Conservation (phyloP, 2,797 vertebrate species). For the Zenarchopterus dispar region DNA sequence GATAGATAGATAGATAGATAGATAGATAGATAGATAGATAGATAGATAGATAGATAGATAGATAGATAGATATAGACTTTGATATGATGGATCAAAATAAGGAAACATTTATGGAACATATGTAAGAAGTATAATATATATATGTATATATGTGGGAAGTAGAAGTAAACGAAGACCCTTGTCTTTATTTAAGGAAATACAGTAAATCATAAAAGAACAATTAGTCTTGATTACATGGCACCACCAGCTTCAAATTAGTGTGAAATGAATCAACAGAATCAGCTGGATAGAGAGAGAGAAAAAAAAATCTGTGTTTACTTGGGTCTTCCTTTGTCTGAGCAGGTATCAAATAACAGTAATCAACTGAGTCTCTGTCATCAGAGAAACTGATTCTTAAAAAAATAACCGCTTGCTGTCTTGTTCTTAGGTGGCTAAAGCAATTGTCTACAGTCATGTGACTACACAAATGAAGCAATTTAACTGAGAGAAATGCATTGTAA, state of each 20-base stretch:
- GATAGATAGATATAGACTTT: too few species aligned
- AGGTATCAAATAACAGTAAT: constrained; percentile 43
- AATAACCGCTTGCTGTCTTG: too few species aligned
- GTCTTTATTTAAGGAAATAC: too few species aligned
- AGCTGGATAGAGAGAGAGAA: constrained; percentile 39
- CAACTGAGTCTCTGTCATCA: constrained; percentile 41
- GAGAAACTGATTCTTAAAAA: too few species aligned
- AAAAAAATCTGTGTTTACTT: constrained; percentile 54
- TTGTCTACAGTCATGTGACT: constrained; percentile 34
- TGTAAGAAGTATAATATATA: constrained; percentile 4
- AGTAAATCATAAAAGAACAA: not conserved
- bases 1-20: too few species aligned
- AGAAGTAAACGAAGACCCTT: too few species aligned
- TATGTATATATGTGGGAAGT: not conserved
- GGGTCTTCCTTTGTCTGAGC: constrained; percentile 27
- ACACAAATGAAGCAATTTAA: constrained; percentile 13
- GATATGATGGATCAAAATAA: not conserved
- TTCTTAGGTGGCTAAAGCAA: constrained; percentile 13
- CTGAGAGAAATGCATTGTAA: constrained; percentile 7
- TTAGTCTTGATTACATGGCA: constrained; percentile 2
- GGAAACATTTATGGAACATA: not conserved
- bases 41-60: too few species aligned
- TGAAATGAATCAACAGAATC: constrained; percentile 34
- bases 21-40: too few species aligned
- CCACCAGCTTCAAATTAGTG: constrained; percentile 34